Evolutionary conservation across 2,888 invertebrate genomes (phyloP).

Genomic region (Mycogona germanica): DNA sequence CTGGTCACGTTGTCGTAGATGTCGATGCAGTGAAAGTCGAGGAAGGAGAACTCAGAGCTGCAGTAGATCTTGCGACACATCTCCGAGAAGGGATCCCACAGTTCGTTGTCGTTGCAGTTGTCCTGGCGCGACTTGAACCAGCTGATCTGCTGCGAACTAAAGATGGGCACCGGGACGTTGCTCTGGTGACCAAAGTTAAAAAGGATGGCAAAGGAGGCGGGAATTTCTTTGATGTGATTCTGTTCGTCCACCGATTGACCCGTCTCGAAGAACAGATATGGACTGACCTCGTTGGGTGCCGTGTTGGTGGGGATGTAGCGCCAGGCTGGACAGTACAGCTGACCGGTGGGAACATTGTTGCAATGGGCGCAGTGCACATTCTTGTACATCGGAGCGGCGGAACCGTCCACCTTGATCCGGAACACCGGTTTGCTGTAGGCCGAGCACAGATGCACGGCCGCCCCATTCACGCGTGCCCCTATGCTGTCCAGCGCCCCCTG

Average conservation of each 20-base stretch:
- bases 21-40: slow-evolving; percentile 9
- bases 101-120: slow-evolving; percentile 8
- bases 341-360: background rate
- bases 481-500: too few relatives aligned
- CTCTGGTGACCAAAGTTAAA: slow-evolving; percentile 5
- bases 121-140: background rate
- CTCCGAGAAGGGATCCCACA: slow-evolving; percentile 18
- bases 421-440: slow-evolving; percentile 12
- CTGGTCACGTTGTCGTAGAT: background rate
- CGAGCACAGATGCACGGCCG: background rate
- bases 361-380: slow-evolving; percentile 12
- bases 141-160: background rate
- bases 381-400: background rate
- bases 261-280: background rate
- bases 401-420: background rate
- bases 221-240: background rate
- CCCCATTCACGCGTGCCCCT: too few relatives aligned
- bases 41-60: slow-evolving; percentile 10
- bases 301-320: background rate
- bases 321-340: slow-evolving; percentile 8
- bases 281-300: background rate
- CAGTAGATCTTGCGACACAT: slow-evolving; percentile 15
- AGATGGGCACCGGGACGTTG: background rate
- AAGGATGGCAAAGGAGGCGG: slow-evolving; percentile 9
- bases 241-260: background rate